Evolutionary conservation across 2,797 vertebrate species (phyloP).

Genomic region (Danio aesculapii): DNA sequence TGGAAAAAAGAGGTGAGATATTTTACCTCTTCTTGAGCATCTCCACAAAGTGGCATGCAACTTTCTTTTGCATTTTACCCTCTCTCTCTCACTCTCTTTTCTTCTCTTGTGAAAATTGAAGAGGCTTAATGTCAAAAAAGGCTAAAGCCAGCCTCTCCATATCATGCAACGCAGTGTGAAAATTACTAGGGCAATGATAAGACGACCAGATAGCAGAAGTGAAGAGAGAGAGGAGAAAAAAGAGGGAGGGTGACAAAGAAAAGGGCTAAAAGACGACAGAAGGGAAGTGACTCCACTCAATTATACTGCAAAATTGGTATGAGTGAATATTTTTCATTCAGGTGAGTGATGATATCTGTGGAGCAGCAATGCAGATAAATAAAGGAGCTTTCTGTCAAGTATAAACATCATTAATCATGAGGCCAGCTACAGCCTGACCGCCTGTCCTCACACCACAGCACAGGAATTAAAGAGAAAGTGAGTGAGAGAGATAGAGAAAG

Average conservation of each 20-base stretch:
- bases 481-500: conserved; percentile 62
- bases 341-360: conserved; percentile 99
- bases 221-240: conserved; percentile 36
- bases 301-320: conserved; percentile 99
- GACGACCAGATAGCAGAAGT: conserved; percentile 93
- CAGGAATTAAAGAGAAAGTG: conserved; percentile 64
- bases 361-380: conserved; percentile 99
- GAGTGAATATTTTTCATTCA: conserved; percentile 99
- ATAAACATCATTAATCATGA: conserved; percentile 99
- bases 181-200: conserved; percentile 99
- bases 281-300: conserved; percentile 99
- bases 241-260: conserved; percentile 16
- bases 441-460: conserved; percentile 84
- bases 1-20: conserved; percentile 76
- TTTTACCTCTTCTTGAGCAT: conserved; percentile 69
- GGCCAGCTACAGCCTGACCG: conserved; percentile 86
- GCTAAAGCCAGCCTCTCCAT: conserved; percentile 99
- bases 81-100: conserved; percentile 53
- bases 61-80: conserved; percentile 78
- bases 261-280: conserved; percentile 70
- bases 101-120: conserved; percentile 92
- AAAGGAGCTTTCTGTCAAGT: conserved; percentile 99
- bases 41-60: conserved; percentile 89
- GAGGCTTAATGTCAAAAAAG: conserved; percentile 99
- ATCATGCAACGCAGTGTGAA: conserved; percentile 97